Conservation (phyloP, 2,888 invertebrate genomes). For the Spilarctia lutea region DNA sequence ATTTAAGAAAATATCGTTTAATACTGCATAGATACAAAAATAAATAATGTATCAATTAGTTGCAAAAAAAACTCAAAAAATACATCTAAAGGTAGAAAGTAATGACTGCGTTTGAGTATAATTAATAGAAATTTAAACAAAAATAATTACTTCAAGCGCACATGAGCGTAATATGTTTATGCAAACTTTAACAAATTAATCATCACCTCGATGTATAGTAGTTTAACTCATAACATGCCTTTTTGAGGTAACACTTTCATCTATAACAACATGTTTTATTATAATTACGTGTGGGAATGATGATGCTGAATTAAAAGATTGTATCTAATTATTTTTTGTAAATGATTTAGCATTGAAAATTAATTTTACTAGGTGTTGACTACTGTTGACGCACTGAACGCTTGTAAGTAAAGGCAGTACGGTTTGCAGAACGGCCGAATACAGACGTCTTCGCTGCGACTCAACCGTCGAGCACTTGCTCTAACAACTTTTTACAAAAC, state of each 20-base stretch:
- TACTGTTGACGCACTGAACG: constrained; percentile 33
- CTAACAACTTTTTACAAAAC: constrained; percentile 55
- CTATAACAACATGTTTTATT: constrained; percentile 22
- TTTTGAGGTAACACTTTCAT: constrained; percentile 16
- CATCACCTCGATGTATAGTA: not conserved
- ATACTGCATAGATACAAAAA: not conserved
- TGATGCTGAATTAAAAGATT: constrained; percentile 21
- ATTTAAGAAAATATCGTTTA: not conserved
- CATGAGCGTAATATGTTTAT: constrained; percentile 11
- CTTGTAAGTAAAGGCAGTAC: constrained; percentile 59
- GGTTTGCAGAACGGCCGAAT: constrained; percentile 62
- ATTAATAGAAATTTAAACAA: constrained; percentile 15
- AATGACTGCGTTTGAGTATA: constrained; percentile 4
- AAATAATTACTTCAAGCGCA: not conserved
- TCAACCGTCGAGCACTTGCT: constrained; percentile 29
- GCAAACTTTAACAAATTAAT: constrained; percentile 2
- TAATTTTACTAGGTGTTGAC: constrained; percentile 33
- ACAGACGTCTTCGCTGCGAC: constrained; percentile 62
- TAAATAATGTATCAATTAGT: not conserved
- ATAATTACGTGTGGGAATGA: constrained; percentile 24
- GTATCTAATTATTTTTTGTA: constrained; percentile 27
- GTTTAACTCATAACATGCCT: not conserved
- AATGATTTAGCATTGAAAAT: constrained; percentile 34
- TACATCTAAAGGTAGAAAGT: constrained; percentile 26
- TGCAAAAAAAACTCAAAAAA: not conserved